phyloP scores from a whole-genome alignment of 2,888 invertebrate species.

The Uloborus plumipes region DNA sequence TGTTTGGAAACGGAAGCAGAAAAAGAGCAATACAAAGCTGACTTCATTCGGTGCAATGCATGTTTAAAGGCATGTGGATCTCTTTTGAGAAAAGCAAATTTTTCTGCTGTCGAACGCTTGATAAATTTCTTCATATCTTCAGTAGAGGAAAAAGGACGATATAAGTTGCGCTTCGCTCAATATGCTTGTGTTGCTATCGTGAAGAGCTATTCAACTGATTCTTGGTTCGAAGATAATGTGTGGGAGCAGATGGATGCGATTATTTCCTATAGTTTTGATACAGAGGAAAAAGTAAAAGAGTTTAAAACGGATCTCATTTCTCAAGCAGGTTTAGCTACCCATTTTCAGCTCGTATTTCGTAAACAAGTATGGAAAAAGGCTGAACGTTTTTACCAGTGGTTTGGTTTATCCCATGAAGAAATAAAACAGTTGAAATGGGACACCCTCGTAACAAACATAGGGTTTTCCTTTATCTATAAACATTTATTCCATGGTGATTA shows the following conservation, averaged over 20 bases:
- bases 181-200: not conserved
- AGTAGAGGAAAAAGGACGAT: not conserved
- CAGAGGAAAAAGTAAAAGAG: conserved; percentile 2
- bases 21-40: conserved; percentile 1
- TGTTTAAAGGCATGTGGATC: not conserved
- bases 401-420: too few species aligned
- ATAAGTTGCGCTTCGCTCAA: conserved; percentile 1
- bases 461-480: too few species aligned
- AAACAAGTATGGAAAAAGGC: too few species aligned
- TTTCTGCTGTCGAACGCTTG: not conserved
- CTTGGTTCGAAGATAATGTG: conserved; percentile 1
- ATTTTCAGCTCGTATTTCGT: conserved; percentile 1
- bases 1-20: conserved; percentile 1
- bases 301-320: not conserved
- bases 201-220: too few species aligned
- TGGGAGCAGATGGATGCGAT: conserved; percentile 8
- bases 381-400: too few species aligned
- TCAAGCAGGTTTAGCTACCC: not conserved
- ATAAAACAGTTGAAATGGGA: too few species aligned
- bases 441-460: too few species aligned
- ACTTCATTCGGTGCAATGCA: not conserved
- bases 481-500: too few species aligned
- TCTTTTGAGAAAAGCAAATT: not conserved
- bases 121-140: not conserved
- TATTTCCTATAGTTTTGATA: not conserved